Percentiles rank a stretch among this genome's conserved stretches.
Conservation (phyloP, 1,140 invertebrate species). For the Neocloeon triangulifer region DNA sequence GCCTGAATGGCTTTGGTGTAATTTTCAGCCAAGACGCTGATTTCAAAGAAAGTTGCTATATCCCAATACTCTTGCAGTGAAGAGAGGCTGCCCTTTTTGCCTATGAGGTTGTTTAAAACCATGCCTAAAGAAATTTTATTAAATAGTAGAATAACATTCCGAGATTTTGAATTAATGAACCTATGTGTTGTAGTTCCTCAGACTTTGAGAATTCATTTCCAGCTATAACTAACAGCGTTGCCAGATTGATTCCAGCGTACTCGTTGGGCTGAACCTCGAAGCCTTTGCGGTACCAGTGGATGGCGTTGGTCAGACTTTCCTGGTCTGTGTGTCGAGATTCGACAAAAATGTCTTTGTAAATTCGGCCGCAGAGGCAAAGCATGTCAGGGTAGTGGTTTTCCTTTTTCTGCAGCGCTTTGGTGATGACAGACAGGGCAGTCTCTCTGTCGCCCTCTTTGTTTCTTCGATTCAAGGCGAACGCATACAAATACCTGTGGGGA, state of each 20-base stretch:
- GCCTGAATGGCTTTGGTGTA: slow-evolving; percentile 94
- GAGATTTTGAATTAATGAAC: slow-evolving; percentile 15
- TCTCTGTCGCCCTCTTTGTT: slow-evolving; percentile 88
- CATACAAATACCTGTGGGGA: slow-evolving; percentile 90
- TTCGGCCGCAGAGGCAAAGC: slow-evolving; percentile 92
- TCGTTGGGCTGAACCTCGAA: slow-evolving; percentile 97
- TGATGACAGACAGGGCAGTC: slow-evolving; percentile 76
- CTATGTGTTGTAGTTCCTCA: slow-evolving; percentile 71
- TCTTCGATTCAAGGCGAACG: slow-evolving; percentile 89
- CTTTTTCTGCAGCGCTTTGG: slow-evolving; percentile 71
- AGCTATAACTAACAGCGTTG: slow-evolving; percentile 90
- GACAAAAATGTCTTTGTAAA: slow-evolving; percentile 98
- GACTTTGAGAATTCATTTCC: slow-evolving; percentile 89
- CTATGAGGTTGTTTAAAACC: slow-evolving; percentile 92
- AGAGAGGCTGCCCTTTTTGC: slow-evolving; percentile 85
- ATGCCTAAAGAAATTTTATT: slow-evolving; percentile 35
- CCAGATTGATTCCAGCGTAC: slow-evolving; percentile 97
- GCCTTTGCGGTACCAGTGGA: slow-evolving; percentile 94
- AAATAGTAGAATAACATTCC: slow-evolving; percentile 1
- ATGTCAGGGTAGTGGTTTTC: slow-evolving; percentile 91
- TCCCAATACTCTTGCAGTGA: slow-evolving; percentile 97
- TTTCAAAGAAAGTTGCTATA: slow-evolving; percentile 98
- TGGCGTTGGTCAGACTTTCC: slow-evolving; percentile 75
- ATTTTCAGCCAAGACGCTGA: slow-evolving; percentile 90
- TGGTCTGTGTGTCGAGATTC: slow-evolving; percentile 80